phyloP scores from a whole-genome alignment of 2,888 invertebrate species.

The Mesorhabditis belari region DNA sequence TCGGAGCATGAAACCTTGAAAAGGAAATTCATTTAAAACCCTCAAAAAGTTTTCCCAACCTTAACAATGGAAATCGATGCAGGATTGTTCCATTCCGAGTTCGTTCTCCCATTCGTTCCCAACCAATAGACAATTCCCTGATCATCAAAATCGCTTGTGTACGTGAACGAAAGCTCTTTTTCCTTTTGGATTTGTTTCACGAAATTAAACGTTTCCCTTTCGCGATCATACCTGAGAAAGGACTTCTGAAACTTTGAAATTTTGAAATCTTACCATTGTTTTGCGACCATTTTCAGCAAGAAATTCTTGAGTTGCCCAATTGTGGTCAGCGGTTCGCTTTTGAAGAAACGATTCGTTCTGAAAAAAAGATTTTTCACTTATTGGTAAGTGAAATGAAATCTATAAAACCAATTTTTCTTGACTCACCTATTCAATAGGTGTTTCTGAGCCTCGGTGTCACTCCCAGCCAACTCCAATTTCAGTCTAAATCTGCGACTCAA shows the following conservation, averaged over 20 bases:
- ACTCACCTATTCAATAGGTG: slow-evolving; percentile 14
- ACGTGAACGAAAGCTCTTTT: slow-evolving; percentile 21
- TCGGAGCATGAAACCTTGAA: slow-evolving; percentile 54
- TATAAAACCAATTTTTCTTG: slow-evolving; percentile 4
- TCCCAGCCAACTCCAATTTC: slow-evolving; percentile 75
- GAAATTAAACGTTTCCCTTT: slow-evolving; percentile 68
- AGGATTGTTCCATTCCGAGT: slow-evolving; percentile 60
- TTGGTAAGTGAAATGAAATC: not conserved
- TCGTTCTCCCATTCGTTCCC: slow-evolving; percentile 51
- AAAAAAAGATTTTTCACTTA: slow-evolving; percentile 61
- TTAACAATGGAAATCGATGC: slow-evolving; percentile 80
- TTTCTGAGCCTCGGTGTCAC: slow-evolving; percentile 13
- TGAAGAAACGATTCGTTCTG: slow-evolving; percentile 73
- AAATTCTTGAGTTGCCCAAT: slow-evolving; percentile 84
- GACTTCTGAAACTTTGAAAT: not conserved
- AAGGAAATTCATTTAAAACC: slow-evolving; percentile 67
- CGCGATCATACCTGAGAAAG: slow-evolving; percentile 58
- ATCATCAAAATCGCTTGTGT: slow-evolving; percentile 43
- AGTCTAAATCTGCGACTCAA: slow-evolving; percentile 80
- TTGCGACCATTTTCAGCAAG: slow-evolving; percentile 79
- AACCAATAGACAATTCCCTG: slow-evolving; percentile 77
- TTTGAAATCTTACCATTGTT: slow-evolving; percentile 69
- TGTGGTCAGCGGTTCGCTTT: slow-evolving; percentile 92
- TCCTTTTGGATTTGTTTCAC: slow-evolving; percentile 73
- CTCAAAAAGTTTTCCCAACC: not conserved